Conservation (phyloP, 2,888 invertebrate genomes). For the Disparrhopalites patrizii region DNA sequence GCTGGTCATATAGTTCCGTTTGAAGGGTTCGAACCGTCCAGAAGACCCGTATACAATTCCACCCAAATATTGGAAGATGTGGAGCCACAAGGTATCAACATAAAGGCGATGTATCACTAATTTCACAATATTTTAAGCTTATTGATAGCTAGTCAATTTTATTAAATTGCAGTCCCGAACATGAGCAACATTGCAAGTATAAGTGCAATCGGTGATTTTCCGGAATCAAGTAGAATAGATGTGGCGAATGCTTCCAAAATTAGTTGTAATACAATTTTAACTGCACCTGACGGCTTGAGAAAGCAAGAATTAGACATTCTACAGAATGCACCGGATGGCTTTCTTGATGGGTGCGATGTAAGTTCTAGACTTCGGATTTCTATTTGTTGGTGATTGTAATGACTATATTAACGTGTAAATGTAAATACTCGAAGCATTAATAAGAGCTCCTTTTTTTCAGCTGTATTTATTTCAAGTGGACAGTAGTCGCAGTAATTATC, state of each 20-base stretch:
- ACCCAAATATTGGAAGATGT: conserved; percentile 6
- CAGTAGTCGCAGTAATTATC: too few relatives aligned
- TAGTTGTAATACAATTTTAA: neutral
- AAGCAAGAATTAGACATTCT: neutral
- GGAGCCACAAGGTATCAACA: neutral
- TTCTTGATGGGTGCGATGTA: conserved; percentile 84
- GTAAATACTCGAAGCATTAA: neutral
- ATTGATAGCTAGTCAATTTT: too few relatives aligned
- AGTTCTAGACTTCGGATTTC: neutral
- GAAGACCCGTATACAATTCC: neutral
- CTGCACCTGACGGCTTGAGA: neutral
- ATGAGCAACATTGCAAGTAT: neutral
- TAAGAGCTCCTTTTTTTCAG: neutral
- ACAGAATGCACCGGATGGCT: conserved; percentile 52
- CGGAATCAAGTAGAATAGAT: neutral
- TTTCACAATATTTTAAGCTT: neutral
- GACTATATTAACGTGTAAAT: too few relatives aligned
- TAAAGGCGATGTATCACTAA: neutral
- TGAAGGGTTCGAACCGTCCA: conserved; percentile 55
- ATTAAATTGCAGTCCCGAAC: neutral
- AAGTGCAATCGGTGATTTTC: neutral
- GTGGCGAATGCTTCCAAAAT: neutral
- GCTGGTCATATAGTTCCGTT: conserved; percentile 66
- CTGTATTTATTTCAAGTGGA: too few relatives aligned
- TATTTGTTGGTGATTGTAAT: too few relatives aligned